Evolutionary conservation across 2,797 vertebrate genomes (phyloP).

Genomic region (Clarias pachynema): DNA sequence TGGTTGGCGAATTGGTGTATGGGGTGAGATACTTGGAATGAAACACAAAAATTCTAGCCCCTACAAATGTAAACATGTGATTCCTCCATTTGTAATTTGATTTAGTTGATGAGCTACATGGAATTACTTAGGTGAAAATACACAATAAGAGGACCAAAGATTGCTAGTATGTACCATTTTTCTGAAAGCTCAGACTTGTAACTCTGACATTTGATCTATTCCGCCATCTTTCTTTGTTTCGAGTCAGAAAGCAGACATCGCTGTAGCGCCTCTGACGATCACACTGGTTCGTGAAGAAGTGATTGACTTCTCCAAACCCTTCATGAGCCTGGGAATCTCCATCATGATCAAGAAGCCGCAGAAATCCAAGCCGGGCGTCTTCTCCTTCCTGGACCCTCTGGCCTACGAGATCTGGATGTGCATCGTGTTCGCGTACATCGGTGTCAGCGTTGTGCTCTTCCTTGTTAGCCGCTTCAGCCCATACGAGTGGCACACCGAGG

Average conservation of each 20-base stretch:
- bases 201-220: neutral
- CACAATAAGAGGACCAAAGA: neutral
- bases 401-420: slow-evolving; percentile 99
- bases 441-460: slow-evolving; percentile 98
- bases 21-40: slow-evolving; percentile 80
- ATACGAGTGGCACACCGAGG: slow-evolving; percentile 97
- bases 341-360: slow-evolving; percentile 99
- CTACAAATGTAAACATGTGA: neutral
- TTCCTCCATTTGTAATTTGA: neutral
- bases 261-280: slow-evolving; percentile 93
- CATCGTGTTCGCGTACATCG: slow-evolving; percentile 98
- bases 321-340: slow-evolving; percentile 98
- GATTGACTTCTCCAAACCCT: slow-evolving; percentile 98
- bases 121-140: neutral
- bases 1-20: slow-evolving; percentile 98
- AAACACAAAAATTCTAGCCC: neutral
- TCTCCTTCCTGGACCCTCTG: slow-evolving; percentile 97
- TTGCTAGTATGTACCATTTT: neutral
- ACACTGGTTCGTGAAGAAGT: slow-evolving; percentile 96
- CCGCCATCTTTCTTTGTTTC: neutral
- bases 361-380: slow-evolving; percentile 98
- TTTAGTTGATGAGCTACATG: neutral
- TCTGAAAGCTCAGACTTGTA: neutral
- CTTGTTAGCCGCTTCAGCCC: slow-evolving; percentile 98
- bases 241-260: slow-evolving; percentile 94